Percentiles rank a stretch among this genome's conserved stretches.
Evolutionary conservation across 2,113 vertebrate species (phyloP).

Genomic region (Haemorhous mexicanus): DNA sequence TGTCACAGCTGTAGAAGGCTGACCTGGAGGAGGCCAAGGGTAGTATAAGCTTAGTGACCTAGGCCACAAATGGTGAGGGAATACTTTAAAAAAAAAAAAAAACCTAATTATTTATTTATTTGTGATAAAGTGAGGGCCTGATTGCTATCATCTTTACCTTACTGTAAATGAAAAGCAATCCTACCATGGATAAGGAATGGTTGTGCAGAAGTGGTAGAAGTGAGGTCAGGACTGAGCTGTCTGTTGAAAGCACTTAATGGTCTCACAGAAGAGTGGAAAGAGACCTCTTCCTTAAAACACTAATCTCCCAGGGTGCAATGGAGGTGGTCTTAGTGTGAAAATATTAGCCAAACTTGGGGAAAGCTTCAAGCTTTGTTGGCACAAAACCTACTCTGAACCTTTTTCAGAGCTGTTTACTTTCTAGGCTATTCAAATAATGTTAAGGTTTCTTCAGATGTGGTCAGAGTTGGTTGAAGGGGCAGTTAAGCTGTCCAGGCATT

Average conservation of each 20-base stretch:
- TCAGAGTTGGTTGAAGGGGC: constrained; percentile 5
- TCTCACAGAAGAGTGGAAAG: neutral
- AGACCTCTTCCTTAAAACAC: neutral
- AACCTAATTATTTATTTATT: too few relatives aligned
- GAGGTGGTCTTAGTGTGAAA: constrained; percentile 16
- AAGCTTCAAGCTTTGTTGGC: neutral
- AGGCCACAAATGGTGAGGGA: neutral
- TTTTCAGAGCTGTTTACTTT: constrained; percentile 16
- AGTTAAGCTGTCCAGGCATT: constrained; percentile 23
- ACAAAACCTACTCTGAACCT: neutral
- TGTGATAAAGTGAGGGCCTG: neutral
- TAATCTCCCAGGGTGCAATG: neutral
- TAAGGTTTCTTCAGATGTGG: constrained; percentile 55
- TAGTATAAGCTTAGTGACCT: neutral
- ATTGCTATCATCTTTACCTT: neutral
- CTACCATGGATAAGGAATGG: neutral
- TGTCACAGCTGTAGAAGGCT: neutral
- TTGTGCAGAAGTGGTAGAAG: neutral
- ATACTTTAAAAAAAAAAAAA: neutral
- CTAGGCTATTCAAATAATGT: constrained; percentile 34
- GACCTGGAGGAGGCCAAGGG: neutral
- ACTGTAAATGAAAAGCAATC: neutral
- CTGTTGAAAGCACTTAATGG: neutral
- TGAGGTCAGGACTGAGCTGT: neutral
- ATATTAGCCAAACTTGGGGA: neutral